Percentiles rank a stretch among this genome's conserved stretches.
Conservation (phyloP, 2,797 vertebrate species). For the Nyctibius grandis region DNA sequence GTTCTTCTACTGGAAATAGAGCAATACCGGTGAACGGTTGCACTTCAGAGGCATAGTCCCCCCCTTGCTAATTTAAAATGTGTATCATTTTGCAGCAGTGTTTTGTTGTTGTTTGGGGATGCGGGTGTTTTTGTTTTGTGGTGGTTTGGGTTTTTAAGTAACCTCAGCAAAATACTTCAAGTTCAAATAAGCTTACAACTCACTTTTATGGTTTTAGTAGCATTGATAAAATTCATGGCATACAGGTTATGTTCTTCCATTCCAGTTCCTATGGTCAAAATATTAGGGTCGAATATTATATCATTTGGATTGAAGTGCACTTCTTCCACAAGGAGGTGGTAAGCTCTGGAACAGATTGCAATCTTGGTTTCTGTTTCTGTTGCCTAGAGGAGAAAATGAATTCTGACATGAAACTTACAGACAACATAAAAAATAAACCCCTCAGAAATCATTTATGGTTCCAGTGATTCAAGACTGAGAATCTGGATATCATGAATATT, state of each 20-base stretch:
- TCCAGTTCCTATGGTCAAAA: conserved; percentile 96
- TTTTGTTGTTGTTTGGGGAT: not conserved
- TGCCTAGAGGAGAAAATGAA: conserved; percentile 76
- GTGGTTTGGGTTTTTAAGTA: not conserved
- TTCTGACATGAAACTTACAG: not conserved
- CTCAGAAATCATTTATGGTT: not conserved
- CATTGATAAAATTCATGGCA: conserved; percentile 88
- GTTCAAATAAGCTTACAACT: conserved; percentile 3
- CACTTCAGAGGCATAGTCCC: not conserved
- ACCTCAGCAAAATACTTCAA: not conserved
- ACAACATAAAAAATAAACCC: not conserved
- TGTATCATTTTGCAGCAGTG: not conserved
- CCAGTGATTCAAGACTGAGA: not conserved
- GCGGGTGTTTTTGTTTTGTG: not conserved
- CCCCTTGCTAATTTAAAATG: not conserved
- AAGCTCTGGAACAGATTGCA: conserved; percentile 88
- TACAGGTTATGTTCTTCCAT: conserved; percentile 95
- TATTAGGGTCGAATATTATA: conserved; percentile 98
- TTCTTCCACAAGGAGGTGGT: conserved; percentile 82
- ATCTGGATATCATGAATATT: not conserved
- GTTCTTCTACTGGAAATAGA: not conserved
- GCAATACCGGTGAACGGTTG: not conserved
- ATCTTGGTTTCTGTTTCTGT: conserved; percentile 88
- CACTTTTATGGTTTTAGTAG: conserved; percentile 89
- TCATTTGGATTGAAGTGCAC: conserved; percentile 89